Base-by-base conservation (phyloP, 2,888 invertebrate genomes). In the Electrophaes corylata region DNA sequence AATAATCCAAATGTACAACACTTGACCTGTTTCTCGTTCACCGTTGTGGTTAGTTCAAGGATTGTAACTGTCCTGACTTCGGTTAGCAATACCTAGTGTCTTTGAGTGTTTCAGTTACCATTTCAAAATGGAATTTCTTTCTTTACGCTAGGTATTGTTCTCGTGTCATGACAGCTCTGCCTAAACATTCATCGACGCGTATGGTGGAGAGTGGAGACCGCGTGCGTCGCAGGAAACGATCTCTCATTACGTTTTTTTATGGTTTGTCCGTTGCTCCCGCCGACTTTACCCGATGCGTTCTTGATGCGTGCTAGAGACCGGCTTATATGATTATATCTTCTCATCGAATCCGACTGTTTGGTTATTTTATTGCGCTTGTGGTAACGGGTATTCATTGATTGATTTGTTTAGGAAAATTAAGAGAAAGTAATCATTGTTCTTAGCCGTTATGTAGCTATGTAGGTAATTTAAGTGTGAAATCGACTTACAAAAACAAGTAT, bases 241-340 rank as follows among this genome's bases (percentile, higher is more conserved):
- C 87, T 88, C 88, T 89, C 90, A 87, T 87, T 88, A 87, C 82
- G 76, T 83, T 89, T 90, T 88, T 90, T 90, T 88, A 85, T 83
- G 83, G 81, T 81, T 79, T 87, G 86, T 86, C 80, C 85, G 84
- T 86, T 88, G 86, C 83, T 82, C 84, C 84, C 84, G 83, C 83
- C 60, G 54, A 57, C 65, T 54, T 69, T 66, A 68, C 72, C 55
- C 70, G 71, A 66, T 71, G 68, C 73, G 68, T 65, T 71, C 69
- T 66, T 72, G 70, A 76, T 72, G 73, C 72, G 65, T 70, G 69
- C 60, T 66, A 48, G 59, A 50, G 51, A 72, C 69, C 61, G 71
- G 65, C 70, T 73, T 66, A 65, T 67, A 62, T 72, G 68, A 75
- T 76, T 75, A 72, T 71, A 71, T 71, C 68, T 70, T 72, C 66